A percentile compares a stretch with the other conserved stretches of the same genome.
phyloP scores from a whole-genome alignment of 2,113 vertebrate species.

The Silurus glanis region DNA sequence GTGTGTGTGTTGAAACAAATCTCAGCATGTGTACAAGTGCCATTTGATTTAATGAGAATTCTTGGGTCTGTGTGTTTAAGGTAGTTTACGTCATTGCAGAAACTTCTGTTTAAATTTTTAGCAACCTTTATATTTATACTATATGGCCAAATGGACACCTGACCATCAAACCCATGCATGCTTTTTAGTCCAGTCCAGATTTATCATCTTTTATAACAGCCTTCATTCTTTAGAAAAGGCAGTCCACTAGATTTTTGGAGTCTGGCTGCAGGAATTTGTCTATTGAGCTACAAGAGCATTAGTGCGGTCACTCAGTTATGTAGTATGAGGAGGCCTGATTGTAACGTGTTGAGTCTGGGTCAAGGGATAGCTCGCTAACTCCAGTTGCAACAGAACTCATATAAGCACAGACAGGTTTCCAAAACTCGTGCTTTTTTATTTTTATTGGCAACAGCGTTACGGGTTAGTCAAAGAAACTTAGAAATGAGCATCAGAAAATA shows the following conservation, averaged over 20 bases:
- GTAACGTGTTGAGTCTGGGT: no score
- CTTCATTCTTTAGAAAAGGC: background rate
- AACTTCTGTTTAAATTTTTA: background rate
- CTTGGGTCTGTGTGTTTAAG: background rate
- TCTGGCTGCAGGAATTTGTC: background rate
- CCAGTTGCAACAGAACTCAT: no score
- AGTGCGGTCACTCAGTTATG: background rate
- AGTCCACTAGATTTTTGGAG: background rate
- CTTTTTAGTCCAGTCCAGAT: background rate
- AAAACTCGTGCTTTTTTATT: no score
- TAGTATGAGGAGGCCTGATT: background rate
- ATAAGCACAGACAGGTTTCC: no score
- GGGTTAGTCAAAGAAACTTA: no score
- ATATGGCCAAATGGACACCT: background rate
- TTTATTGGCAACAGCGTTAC: no score
- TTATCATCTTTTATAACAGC: background rate
- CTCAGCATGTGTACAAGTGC: background rate
- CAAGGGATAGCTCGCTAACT: no score
- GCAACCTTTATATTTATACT: background rate
- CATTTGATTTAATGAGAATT: background rate
- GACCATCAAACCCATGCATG: background rate
- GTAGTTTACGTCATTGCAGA: background rate
- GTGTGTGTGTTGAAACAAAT: conserved; percentile 2
- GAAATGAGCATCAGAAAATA: no score
- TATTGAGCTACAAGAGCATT: background rate